Percentiles rank a stretch among this genome's conserved stretches.
Evolutionary conservation across 1,140 invertebrate species (phyloP).

Genomic region (Zaprionus ghesquierei): DNA sequence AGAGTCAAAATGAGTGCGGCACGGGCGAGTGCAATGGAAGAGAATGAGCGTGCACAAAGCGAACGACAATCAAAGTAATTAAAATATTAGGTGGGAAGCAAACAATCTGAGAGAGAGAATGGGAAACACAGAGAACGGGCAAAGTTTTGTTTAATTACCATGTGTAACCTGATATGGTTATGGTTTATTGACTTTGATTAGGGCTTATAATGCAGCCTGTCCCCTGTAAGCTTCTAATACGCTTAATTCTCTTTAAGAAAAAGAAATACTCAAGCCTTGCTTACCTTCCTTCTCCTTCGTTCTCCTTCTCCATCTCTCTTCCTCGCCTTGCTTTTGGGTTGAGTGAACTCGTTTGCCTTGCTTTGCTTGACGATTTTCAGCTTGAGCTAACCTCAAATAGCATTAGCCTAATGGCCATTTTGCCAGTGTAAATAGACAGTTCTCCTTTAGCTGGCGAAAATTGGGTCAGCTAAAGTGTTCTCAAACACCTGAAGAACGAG

Average conservation of each 20-base stretch:
- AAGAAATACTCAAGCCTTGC: background rate
- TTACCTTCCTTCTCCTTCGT: background rate
- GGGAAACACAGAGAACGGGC: background rate
- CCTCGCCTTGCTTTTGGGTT: background rate
- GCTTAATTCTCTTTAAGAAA: background rate
- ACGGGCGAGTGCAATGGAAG: background rate
- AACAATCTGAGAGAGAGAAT: background rate
- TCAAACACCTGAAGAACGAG: slow-evolving; percentile 1
- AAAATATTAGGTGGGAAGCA: slow-evolving; percentile 27
- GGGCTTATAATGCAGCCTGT: background rate
- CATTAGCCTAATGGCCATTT: slow-evolving; percentile 39
- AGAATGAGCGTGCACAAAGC: slow-evolving; percentile 9
- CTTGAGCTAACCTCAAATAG: slow-evolving; percentile 31
- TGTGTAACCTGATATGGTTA: slow-evolving; percentile 27
- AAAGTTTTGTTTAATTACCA: slow-evolving; percentile 33
- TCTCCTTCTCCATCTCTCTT: too few relatives aligned
- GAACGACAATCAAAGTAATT: slow-evolving; percentile 26
- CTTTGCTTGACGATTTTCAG: slow-evolving; percentile 25
- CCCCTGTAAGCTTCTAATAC: slow-evolving; percentile 25
- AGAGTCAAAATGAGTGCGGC: slow-evolving; percentile 20
- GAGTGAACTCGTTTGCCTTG: slow-evolving; percentile 6
- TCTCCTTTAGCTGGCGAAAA: background rate
- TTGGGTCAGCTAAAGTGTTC: slow-evolving; percentile 32
- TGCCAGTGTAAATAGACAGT: slow-evolving; percentile 24
- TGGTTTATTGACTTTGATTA: slow-evolving; percentile 33